Evolutionary conservation across 1,140 invertebrate species (phyloP), one percentile per base, ranked within the genome.

Genomic region (Lanistes nyassanus): DNA sequence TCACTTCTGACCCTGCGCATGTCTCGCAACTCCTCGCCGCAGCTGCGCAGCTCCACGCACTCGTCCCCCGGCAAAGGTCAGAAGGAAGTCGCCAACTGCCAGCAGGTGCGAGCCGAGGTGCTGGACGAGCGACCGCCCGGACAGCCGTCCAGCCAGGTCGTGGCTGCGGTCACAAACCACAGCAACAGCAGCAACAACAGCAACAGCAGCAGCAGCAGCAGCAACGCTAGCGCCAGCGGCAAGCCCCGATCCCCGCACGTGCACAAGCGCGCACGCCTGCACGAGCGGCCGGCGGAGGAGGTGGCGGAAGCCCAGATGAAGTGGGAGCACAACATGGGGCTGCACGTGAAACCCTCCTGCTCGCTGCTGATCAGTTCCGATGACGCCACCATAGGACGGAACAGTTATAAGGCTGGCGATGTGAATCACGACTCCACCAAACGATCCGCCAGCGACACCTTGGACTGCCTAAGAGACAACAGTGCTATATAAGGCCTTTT

Each of bases 221-320:
- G 21, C n/a, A 36, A 65, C 7, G 51, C 37, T 29, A 55, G 42
- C 42, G 65, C 60, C 55, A 36, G 65, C 51, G 34, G 53, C 36
- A 68, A 64, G 21, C 65, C 74, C 29, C 60, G 64, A 4, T 77
- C 76, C 13, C 76, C 76, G 3, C 76, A 77, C 71, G 70, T 74
- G 36, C 56, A 26, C 29, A 77, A 77, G 53, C 64, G 76, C 13
- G 56, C 76, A 34, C 71, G 76, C 23, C 64, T 77, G 39, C 76
- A 77, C 47, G 76, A 77, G 36, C 71, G 76, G 9, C 70, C 70
- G 21, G n/a, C 53, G 11, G 72, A 77, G 36, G 76, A 77, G 56
- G 66, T 77, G 64, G 71, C 29, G 36, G 71, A 77, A 26, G 76
- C 76, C 19, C 76, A 77, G 56, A 66, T 74, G 26, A 77, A 73